Conservation (phyloP, 2,888 invertebrate species). For the Chalcosyrphus nemorum region DNA sequence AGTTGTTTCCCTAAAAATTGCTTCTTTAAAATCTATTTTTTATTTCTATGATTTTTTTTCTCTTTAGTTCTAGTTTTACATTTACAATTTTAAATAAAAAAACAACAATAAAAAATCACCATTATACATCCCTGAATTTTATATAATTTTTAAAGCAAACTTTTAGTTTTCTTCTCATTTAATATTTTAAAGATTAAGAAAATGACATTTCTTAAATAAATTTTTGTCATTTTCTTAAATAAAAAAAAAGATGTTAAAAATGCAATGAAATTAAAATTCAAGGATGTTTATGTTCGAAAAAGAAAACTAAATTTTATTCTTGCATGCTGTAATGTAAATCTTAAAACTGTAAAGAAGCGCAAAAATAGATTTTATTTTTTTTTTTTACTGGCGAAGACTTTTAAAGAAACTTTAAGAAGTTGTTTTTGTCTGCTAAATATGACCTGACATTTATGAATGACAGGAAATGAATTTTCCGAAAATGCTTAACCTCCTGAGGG, state of each 20-base stretch:
- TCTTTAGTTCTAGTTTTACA: constrained; percentile 22
- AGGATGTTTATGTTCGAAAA: constrained; percentile 53
- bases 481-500: constrained; percentile 5
- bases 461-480: constrained; percentile 26
- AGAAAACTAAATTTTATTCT: not conserved
- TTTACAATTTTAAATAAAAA: constrained; percentile 35
- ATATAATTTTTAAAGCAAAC: constrained; percentile 36
- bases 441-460: not conserved
- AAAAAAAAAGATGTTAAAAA: constrained; percentile 22
- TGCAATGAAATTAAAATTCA: constrained; percentile 62
- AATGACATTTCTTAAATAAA: constrained; percentile 61
- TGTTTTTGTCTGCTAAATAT: not conserved
- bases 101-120: constrained; percentile 50
- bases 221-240: constrained; percentile 54
- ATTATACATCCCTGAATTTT: constrained; percentile 60
- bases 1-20: constrained; percentile 71
- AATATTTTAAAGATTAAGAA: constrained; percentile 23
- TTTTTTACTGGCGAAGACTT: not conserved
- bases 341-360: constrained; percentile 38
- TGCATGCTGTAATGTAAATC: constrained; percentile 22
- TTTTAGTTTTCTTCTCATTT: not conserved
- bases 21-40: constrained; percentile 62
- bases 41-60: constrained; percentile 27
- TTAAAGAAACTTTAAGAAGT: constrained; percentile 12
- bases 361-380: constrained; percentile 25